Conservation (phyloP, 2,113 vertebrate genomes). For the Pleuronectes platessa region DNA sequence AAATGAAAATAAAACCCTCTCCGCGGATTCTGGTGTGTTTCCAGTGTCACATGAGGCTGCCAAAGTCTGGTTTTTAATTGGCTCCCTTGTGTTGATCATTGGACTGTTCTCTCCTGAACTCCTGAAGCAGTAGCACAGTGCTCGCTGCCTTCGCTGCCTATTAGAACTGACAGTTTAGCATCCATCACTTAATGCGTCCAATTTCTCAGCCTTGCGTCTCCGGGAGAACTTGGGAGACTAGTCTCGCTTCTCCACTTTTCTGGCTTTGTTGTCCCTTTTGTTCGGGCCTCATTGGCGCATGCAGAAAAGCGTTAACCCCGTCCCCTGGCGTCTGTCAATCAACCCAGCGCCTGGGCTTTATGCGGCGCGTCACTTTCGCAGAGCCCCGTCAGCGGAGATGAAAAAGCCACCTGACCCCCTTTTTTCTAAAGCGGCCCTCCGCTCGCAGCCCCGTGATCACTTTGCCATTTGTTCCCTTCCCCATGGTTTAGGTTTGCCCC, state of each 20-base stretch:
- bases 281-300: conserved; percentile 27
- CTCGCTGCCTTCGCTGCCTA: conserved; percentile 64
- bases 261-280: conserved; percentile 54
- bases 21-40: conserved; percentile 71
- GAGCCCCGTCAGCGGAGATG: conserved; percentile 68
- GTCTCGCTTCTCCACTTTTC: conserved; percentile 21
- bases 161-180: conserved; percentile 80
- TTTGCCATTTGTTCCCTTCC: conserved; percentile 81
- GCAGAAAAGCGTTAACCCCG: conserved; percentile 57
- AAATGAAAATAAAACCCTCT: conserved; percentile 55
- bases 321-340: conserved; percentile 64
- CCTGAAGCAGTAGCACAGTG: conserved; percentile 63
- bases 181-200: conserved; percentile 70
- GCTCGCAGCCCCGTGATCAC: conserved; percentile 70
- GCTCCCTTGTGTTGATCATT: conserved; percentile 82
- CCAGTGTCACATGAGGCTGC: conserved; percentile 76
- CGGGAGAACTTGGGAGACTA: conserved; percentile 8
- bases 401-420: conserved; percentile 82
- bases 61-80: conserved; percentile 81
- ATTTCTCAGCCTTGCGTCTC: conserved; percentile 61
- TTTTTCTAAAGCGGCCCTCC: conserved; percentile 51
- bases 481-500: conserved; percentile 68
- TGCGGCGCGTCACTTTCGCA: conserved; percentile 63
- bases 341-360: conserved; percentile 69
- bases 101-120: conserved; percentile 69